Base-by-base conservation (phyloP, 2,113 vertebrate species). In the Chionis minor region DNA sequence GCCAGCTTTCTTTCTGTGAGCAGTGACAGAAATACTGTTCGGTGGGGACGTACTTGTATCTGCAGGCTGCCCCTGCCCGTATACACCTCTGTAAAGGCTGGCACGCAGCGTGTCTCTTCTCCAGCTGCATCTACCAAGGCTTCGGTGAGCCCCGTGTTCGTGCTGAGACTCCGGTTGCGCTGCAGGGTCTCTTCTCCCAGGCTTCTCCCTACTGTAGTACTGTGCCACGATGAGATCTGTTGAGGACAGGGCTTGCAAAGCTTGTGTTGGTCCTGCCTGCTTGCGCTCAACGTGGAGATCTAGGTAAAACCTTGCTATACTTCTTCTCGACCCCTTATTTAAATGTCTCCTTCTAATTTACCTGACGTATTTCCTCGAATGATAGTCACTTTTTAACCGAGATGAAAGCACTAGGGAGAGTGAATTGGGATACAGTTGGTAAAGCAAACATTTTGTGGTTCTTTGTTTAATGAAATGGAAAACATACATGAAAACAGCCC, bases 21-120 rank as follows among this genome's bases (percentile, higher is more conserved):
- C 38, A 30, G 35, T 4, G 27, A 12, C 35, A 40, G 49, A 59
- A 44, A 35, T 3, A 15, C 33, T 18, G 3, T 35, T 56, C 44
- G 6, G 15, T 22, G 10, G 13, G 6, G n/a, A 5, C 6, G 23
- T 47, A 10, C 54, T 24, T 73, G 45, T 21, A n/a, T 6, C 32
- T 38, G 13, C 30, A 79, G 70, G 24, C 18, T 19, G 3, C 19
- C 14, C 19, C 7, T 40, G 30, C 40, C 74, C 35, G 18, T n/a
- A 20, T 14, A 42, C 14, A 11, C 21, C 32, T 59, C 47, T 22
- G 7, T 3, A 10, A 2, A 3, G 22, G 9, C 33, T 71, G 45
- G 32, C 52, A 42, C 5, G 0, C 7, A 0, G 0, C 4, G 14
- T 26, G 13, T 21, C 21, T 52, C 44, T 62, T 28, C 58, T 45